Evolutionary conservation across 37 sponge, comb jelly and placozoan species (phyloP).

Genomic region (Petrosia ficiformis): DNA sequence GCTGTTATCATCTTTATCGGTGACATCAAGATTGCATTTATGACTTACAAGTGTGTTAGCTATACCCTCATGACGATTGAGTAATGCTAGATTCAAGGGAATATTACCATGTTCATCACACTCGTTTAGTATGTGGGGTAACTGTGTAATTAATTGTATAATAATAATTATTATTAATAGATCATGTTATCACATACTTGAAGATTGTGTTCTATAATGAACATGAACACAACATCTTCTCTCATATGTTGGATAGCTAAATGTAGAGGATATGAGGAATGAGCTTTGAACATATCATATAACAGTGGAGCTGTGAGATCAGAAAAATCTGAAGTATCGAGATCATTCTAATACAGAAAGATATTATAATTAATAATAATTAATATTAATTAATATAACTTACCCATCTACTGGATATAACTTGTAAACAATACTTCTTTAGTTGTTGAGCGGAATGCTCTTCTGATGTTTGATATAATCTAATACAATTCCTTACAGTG

Average conservation of each 20-base stretch:
- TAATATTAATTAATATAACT: not conserved
- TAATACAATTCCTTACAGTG: conserved; percentile 84
- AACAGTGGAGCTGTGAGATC: conserved; percentile 77
- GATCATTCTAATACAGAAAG: conserved; percentile 39
- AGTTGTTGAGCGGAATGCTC: conserved; percentile 73
- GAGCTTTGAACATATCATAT: conserved; percentile 95
- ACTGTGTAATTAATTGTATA: conserved; percentile 1
- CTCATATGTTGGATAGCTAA: conserved; percentile 86
- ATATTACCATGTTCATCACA: conserved; percentile 65
- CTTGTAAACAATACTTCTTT: conserved; percentile 83
- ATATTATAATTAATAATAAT: not conserved
- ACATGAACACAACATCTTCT: conserved; percentile 93
- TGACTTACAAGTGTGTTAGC: conserved; percentile 81
- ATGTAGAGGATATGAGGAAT: conserved; percentile 83
- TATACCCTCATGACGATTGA: conserved; percentile 74
- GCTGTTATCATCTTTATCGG: conserved; percentile 65
- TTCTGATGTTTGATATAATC: conserved; percentile 87
- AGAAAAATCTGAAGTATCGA: conserved; percentile 84
- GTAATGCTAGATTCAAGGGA: conserved; percentile 87
- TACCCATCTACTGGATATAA: conserved; percentile 93
- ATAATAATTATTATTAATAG: not conserved
- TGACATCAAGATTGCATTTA: conserved; percentile 74
- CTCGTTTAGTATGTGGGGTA: conserved; percentile 70
- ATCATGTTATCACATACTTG: conserved; percentile 63
- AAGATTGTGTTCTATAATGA: conserved; percentile 80